These are phyloP conservation scores for Alauda arvensis DNA, from an alignment of 2,797 vertebrate genomes.

Conservation along the genomic window DNA sequence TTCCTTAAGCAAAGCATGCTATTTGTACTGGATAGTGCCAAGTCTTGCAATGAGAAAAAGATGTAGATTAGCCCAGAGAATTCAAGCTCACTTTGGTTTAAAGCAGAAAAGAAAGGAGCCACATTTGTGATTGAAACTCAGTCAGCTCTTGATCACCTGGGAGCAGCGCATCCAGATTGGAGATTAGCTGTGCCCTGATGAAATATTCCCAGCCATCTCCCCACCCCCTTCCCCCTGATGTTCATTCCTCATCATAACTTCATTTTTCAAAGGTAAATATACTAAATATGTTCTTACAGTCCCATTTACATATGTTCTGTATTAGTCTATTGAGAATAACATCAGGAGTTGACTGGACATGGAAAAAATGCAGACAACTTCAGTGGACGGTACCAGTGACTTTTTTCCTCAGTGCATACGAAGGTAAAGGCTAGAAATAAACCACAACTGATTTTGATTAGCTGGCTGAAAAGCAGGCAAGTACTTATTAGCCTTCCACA, in stretches of 20 bases:
- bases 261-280: slow-evolving; percentile 41
- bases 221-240: neutral
- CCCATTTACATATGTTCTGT: slow-evolving; percentile 34
- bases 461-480: neutral
- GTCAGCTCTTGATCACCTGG: slow-evolving; percentile 19
- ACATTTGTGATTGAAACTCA: slow-evolving; percentile 22
- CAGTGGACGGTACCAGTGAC: neutral
- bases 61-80: slow-evolving; percentile 10
- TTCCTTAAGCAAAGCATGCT: neutral
- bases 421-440: neutral
- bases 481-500: neutral
- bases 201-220: slow-evolving; percentile 2
- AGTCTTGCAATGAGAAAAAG: slow-evolving; percentile 42
- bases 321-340: slow-evolving; percentile 38
- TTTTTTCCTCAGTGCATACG: neutral
- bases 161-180: neutral
- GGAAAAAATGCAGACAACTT: neutral
- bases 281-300: neutral
- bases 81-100: neutral
- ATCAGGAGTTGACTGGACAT: neutral
- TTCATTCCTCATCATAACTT: slow-evolving; percentile 24
- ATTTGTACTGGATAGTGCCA: slow-evolving; percentile 12
- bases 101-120: slow-evolving; percentile 9
- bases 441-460: slow-evolving; percentile 17
- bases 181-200: slow-evolving; percentile 18